A percentile compares a stretch with the other conserved stretches of the same genome.
These are phyloP conservation scores for Caenorhabditis latens DNA, from an alignment of 1,140 invertebrate genomes.

Conservation along the genomic window DNA sequence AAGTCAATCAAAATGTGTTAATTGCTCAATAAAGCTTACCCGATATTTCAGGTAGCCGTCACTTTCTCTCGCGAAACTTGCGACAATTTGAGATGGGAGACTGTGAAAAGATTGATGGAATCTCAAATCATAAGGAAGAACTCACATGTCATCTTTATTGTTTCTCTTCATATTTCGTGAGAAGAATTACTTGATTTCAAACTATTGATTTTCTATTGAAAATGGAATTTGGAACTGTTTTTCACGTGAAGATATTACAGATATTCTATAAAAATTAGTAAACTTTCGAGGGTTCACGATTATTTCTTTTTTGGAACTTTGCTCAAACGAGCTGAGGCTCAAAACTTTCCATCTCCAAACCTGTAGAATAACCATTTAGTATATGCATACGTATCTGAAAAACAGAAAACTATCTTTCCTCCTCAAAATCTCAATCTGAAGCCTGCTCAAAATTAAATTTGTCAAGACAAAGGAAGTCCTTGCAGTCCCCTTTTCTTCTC, in stretches of 20 bases:
- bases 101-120: background rate
- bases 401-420: too few species aligned
- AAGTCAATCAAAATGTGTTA: background rate
- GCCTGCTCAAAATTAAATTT: constrained; percentile 10
- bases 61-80: background rate
- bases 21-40: background rate
- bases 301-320: too few species aligned
- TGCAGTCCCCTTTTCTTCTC: background rate
- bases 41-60: constrained; percentile 4
- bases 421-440: background rate
- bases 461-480: constrained; percentile 45
- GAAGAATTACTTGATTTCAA: too few species aligned
- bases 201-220: too few species aligned
- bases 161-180: background rate
- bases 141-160: constrained; percentile 20
- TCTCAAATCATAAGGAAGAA: background rate
- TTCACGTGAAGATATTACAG: too few species aligned
- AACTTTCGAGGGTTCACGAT: too few species aligned
- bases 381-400: too few species aligned
- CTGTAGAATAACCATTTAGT: too few species aligned
- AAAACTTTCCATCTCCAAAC: too few species aligned
- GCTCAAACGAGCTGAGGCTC: too few species aligned
- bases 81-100: constrained; percentile 16
- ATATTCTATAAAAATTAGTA: too few species aligned
- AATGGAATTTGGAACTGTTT: too few species aligned